Conservation (phyloP, 1,140 invertebrate species). For the Drosophila nigromelanica region DNA sequence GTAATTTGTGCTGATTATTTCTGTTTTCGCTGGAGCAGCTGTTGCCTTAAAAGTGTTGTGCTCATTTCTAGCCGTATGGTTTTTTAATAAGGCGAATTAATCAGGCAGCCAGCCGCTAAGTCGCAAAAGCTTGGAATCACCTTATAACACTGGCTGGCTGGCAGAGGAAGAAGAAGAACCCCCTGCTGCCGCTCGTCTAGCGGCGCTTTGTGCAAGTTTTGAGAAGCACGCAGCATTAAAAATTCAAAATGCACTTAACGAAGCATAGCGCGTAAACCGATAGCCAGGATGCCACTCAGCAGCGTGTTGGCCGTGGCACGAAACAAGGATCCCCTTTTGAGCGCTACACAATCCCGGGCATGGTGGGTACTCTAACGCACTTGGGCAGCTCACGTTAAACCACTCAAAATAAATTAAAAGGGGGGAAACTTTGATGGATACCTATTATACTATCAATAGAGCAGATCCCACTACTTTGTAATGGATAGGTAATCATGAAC, state of each 20-base stretch:
- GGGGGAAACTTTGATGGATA: conserved; percentile 17
- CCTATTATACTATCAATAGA: conserved; percentile 18
- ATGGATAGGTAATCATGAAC: conserved; percentile 3
- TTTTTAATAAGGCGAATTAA: conserved; percentile 81
- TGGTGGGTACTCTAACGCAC: conserved; percentile 13
- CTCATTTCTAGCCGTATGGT: conserved; percentile 65
- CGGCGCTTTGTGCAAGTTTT: conserved; percentile 52
- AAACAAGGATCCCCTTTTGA: conserved; percentile 7
- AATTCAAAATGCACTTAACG: conserved; percentile 82
- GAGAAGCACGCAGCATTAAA: conserved; percentile 68
- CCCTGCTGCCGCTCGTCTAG: conserved; percentile 4
- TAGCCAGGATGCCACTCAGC: conserved; percentile 50
- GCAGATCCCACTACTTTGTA: neutral
- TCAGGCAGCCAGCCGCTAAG: conserved; percentile 41
- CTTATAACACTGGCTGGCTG: conserved; percentile 17
- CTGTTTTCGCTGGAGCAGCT: conserved; percentile 51
- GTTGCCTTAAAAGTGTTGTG: conserved; percentile 22
- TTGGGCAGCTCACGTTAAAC: conserved; percentile 34
- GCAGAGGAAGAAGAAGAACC: conserved; percentile 1
- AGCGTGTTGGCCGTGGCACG: conserved; percentile 42
- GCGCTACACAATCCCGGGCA: conserved; percentile 22
- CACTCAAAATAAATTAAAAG: conserved; percentile 7
- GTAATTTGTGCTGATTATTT: conserved; percentile 79
- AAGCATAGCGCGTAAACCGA: conserved; percentile 80
- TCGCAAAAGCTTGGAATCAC: conserved; percentile 13